These are phyloP conservation scores for Ciconia stormi DNA, from an alignment of 2,113 vertebrate genomes.

Conservation along the genomic window DNA sequence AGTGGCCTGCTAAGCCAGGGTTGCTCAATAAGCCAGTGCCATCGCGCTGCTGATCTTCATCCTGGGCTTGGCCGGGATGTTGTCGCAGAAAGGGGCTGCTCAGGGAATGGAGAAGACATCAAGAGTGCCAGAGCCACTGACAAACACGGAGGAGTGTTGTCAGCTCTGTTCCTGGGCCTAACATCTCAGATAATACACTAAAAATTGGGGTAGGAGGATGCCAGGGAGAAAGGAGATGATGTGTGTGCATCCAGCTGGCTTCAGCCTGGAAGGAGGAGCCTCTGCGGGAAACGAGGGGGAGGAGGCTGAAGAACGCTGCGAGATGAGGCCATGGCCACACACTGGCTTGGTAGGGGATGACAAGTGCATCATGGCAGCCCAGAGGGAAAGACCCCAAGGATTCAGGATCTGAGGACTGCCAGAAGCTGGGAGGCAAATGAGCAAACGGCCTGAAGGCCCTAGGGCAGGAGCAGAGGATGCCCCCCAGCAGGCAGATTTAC, in stretches of 20 bases:
- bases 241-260: background rate
- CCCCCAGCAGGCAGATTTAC: background rate
- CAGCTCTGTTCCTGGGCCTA: background rate
- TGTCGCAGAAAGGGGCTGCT: background rate
- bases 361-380: background rate
- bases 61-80: background rate
- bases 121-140: background rate
- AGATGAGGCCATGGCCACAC: background rate
- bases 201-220: background rate
- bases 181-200: background rate
- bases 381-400: background rate
- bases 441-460: background rate
- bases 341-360: rapidly evolving
- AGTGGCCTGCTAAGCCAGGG: background rate
- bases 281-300: background rate
- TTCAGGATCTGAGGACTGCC: background rate
- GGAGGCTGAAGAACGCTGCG: background rate
- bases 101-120: background rate
- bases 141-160: background rate
- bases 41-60: background rate
- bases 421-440: background rate
- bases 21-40: background rate
- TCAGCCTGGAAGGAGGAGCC: background rate
- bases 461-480: background rate
- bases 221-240: background rate